Evolutionary conservation across 2,888 invertebrate species (phyloP).

Genomic region (Lasius fuliginosus): DNA sequence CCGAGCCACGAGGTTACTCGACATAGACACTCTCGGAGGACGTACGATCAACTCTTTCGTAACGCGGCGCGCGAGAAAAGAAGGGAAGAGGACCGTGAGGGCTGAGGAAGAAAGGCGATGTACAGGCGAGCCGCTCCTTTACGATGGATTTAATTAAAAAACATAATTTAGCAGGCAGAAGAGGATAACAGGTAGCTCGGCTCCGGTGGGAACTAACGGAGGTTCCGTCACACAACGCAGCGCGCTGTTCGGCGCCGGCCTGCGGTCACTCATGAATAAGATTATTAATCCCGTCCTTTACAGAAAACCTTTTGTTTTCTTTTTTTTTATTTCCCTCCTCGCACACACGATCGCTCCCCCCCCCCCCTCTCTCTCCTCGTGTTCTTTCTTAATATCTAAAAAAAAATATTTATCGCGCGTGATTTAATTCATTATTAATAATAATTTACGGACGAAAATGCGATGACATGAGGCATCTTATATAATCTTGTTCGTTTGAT

Average conservation of each 20-base stretch:
- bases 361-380: too few relatives aligned
- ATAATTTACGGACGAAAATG: slow-evolving; percentile 18
- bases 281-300: slow-evolving; percentile 83
- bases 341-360: slow-evolving; percentile 30
- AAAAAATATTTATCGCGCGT: slow-evolving; percentile 40
- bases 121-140: slow-evolving; percentile 76
- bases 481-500: not conserved
- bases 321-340: slow-evolving; percentile 3
- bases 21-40: slow-evolving; percentile 76
- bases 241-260: slow-evolving; percentile 74
- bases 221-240: slow-evolving; percentile 60
- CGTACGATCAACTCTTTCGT: slow-evolving; percentile 77
- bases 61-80: slow-evolving; percentile 71
- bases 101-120: slow-evolving; percentile 36
- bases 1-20: slow-evolving; percentile 73
- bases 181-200: slow-evolving; percentile 84
- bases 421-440: slow-evolving; percentile 22
- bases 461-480: not conserved
- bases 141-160: slow-evolving; percentile 86
- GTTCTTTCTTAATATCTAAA: slow-evolving; percentile 60
- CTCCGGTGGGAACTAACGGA: slow-evolving; percentile 84
- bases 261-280: slow-evolving; percentile 85
- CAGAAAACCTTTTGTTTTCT: slow-evolving; percentile 51
- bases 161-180: slow-evolving; percentile 85
- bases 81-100: slow-evolving; percentile 41